Evolutionary conservation across 2,113 vertebrate species (phyloP).

Genomic region (Alces alces): DNA sequence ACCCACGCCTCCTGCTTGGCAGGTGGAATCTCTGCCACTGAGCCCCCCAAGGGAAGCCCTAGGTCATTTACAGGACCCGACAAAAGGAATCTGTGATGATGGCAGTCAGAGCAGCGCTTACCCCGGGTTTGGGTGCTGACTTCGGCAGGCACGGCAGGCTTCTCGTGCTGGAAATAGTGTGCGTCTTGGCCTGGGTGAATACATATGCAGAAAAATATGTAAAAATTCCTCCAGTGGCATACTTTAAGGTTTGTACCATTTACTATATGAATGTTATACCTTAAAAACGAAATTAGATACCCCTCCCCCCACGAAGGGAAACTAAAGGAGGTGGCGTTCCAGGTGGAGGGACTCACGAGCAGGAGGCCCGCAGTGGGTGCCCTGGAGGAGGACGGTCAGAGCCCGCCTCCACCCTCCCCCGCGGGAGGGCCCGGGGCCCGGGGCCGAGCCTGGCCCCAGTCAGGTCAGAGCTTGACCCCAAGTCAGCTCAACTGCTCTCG

Average conservation of each 20-base stretch:
- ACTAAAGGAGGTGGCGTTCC: not conserved
- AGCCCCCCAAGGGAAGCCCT: not conserved
- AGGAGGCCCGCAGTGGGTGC: not conserved
- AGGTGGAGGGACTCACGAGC: not conserved
- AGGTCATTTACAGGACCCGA: too few relatives aligned
- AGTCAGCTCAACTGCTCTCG: too few relatives aligned
- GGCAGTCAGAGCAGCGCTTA: not conserved
- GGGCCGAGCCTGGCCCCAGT: too few relatives aligned
- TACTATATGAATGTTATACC: not conserved
- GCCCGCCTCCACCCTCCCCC: accelerated
- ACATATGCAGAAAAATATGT: not conserved
- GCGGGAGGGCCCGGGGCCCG: accelerated
- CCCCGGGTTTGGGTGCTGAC: accelerated
- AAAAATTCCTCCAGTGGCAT: not conserved
- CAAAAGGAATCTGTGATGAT: accelerated
- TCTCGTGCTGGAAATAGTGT: accelerated
- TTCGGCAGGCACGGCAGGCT: not conserved
- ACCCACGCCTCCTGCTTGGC: not conserved
- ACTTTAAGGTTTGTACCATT: not conserved
- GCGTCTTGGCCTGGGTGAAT: not conserved
- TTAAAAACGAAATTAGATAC: not conserved
- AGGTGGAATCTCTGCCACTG: not conserved
- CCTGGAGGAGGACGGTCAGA: accelerated
- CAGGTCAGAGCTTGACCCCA: not conserved
- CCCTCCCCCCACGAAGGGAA: not conserved